Conservation (phyloP, 2,113 vertebrate species). For the Etheostoma spectabile region DNA sequence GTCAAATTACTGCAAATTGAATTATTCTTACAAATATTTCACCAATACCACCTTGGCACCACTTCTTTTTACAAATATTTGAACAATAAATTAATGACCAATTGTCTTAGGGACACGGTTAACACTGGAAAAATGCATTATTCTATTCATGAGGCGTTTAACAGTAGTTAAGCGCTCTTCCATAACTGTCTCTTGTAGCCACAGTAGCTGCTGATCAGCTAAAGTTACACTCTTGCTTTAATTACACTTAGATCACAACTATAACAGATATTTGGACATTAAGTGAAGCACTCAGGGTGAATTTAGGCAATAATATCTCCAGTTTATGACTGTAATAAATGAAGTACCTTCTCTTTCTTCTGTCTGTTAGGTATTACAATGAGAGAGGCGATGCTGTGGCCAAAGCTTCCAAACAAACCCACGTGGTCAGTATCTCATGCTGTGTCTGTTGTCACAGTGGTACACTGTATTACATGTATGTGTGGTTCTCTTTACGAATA, state of each 20-base stretch:
- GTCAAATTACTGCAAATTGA: too few relatives aligned
- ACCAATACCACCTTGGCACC: too few relatives aligned
- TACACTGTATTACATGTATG: not conserved
- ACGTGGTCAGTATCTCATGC: constrained; percentile 87
- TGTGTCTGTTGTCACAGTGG: not conserved
- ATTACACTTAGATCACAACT: not conserved
- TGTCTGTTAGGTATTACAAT: constrained; percentile 86
- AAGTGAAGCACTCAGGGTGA: not conserved
- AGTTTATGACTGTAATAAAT: not conserved
- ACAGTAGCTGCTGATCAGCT: not conserved
- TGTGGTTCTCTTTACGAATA: not conserved
- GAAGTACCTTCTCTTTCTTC: constrained; percentile 1
- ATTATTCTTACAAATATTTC: too few relatives aligned
- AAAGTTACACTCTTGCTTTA: not conserved
- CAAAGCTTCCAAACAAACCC: constrained; percentile 90
- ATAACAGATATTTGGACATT: not conserved
- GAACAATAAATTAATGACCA: too few relatives aligned
- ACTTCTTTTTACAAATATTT: too few relatives aligned
- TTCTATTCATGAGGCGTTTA: too few relatives aligned
- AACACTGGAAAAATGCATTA: too few relatives aligned
- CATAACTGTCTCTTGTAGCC: not conserved
- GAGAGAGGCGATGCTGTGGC: constrained; percentile 92
- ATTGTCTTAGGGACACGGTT: too few relatives aligned
- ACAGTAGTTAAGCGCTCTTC: not conserved
- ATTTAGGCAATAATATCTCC: not conserved